Evolutionary conservation across 1,140 invertebrate species (phyloP).

Genomic region (Pissodes strobi): DNA sequence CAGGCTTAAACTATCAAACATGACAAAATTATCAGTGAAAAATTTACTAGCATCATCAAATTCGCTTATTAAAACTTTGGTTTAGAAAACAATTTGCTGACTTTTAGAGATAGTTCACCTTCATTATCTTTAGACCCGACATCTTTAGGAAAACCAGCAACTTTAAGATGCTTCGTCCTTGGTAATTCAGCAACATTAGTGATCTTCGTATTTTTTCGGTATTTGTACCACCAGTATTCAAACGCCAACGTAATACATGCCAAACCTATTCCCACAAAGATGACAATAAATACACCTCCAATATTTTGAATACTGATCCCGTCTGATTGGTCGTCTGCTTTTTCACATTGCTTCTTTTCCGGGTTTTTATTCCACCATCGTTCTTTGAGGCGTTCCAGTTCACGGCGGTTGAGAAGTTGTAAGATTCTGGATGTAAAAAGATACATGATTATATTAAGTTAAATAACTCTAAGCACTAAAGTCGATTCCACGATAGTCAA

Average conservation of each 20-base stretch:
- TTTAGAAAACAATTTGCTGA: constrained; percentile 14
- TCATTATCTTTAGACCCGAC: not conserved
- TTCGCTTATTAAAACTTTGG: constrained; percentile 11
- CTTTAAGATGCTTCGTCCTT: not conserved
- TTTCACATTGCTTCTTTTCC: constrained; percentile 77
- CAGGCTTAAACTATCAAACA: no score
- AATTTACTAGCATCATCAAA: no score
- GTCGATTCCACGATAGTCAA: no score
- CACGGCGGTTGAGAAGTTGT: constrained; percentile 87
- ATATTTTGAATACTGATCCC: constrained; percentile 98
- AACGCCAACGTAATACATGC: constrained; percentile 89
- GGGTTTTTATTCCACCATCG: constrained; percentile 94
- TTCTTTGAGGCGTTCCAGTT: constrained; percentile 91
- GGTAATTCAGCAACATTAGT: constrained; percentile 18
- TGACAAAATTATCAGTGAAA: no score
- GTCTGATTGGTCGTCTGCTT: constrained; percentile 88
- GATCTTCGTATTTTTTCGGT: constrained; percentile 58
- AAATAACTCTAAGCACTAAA: no score
- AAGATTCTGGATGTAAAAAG: constrained; percentile 73
- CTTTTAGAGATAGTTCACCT: constrained; percentile 1
- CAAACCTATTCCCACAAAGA: constrained; percentile 90
- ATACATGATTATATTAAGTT: no score
- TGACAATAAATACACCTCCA: constrained; percentile 95
- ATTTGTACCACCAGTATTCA: constrained; percentile 94
- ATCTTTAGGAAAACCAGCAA: not conserved